phyloP scores from a whole-genome alignment of 2,797 vertebrate species.

The Danio choprae region DNA sequence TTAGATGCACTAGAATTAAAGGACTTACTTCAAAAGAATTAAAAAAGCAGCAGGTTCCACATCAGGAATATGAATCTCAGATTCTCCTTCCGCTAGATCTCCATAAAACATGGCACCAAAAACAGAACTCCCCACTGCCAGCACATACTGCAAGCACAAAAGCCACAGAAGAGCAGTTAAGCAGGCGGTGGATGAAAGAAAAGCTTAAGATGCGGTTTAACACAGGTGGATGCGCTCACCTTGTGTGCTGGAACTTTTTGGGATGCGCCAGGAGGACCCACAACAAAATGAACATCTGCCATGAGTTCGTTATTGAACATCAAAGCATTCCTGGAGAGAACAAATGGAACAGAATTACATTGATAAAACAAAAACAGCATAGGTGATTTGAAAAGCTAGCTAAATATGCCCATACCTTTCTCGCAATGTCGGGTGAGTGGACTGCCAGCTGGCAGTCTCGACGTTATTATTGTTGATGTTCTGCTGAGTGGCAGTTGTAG shows the following conservation, averaged over 20 bases:
- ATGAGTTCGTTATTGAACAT: conserved; percentile 94
- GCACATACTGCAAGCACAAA: conserved; percentile 80
- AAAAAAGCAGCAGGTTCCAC: conserved; percentile 91
- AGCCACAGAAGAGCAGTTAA: neutral
- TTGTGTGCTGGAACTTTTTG: conserved; percentile 89
- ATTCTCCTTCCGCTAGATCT: conserved; percentile 87
- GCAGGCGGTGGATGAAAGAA: neutral
- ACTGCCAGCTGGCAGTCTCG: conserved; percentile 85
- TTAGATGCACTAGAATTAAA: neutral
- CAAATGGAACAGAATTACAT: neutral
- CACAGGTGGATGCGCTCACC: conserved; percentile 67
- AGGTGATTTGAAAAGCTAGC: neutral
- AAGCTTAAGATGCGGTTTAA: neutral
- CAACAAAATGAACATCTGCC: conserved; percentile 90
- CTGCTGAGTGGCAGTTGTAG: conserved; percentile 76
- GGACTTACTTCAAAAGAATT: conserved; percentile 87
- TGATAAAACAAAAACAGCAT: neutral
- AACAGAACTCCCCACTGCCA: conserved; percentile 90
- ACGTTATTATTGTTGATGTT: conserved; percentile 88
- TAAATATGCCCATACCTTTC: conserved; percentile 77
- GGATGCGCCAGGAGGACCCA: conserved; percentile 83
- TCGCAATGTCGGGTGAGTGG: conserved; percentile 86
- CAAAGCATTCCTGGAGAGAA: conserved; percentile 83
- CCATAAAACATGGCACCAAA: conserved; percentile 93
- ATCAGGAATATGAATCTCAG: conserved; percentile 91